Base-by-base conservation (phyloP, 2,113 vertebrate genomes). In the Bubalus kerabau region DNA sequence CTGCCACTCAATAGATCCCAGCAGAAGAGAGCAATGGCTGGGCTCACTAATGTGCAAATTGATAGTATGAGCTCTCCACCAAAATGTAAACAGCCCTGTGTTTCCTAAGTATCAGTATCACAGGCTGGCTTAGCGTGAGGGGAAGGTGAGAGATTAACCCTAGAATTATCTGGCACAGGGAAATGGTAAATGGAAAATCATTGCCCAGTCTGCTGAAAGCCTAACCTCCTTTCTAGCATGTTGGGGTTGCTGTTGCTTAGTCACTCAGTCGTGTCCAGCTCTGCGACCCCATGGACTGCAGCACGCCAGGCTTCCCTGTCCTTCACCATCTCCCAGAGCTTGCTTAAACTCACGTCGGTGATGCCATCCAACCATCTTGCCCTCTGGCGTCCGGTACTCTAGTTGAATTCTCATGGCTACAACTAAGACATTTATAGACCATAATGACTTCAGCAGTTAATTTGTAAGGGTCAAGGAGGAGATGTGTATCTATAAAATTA, bases 41-140 rank as follows among this genome's bases (percentile, higher is more conserved):
- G 97, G 85, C 98, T 99, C 98, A 92, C 98, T 98, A 98, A 98
- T 98, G 98, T 98, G 97, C 98, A 98, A 98, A 98, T 98, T 97
- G 98, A 98, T 99, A 98, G 98, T 98, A 98, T 98, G 98, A 98
- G 97, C 98, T 98, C 97, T 98, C 98, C 97, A 98, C 98, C 97
- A 94, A 98, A 98, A 98, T 98, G 98, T 98, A 99, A 99, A 99
- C 98, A 99, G 95, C 95, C 90, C 96, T 94, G 97, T 98, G 98
- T 98, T 98, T 98, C 98, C 98, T 97, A 98, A 98, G 98, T 98
- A 97, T 98, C 95, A 97, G 80, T 97, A 99, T 98, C 98, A 98
- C 10, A 97, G 98, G 97, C 85, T 97, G 97, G 97, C 92, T 94
- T 97, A 97, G 96, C 94, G 46, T 28, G 95, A 97, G 93, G 90